Conservation (phyloP, 2,888 invertebrate species). For the Aphrophora alni region DNA sequence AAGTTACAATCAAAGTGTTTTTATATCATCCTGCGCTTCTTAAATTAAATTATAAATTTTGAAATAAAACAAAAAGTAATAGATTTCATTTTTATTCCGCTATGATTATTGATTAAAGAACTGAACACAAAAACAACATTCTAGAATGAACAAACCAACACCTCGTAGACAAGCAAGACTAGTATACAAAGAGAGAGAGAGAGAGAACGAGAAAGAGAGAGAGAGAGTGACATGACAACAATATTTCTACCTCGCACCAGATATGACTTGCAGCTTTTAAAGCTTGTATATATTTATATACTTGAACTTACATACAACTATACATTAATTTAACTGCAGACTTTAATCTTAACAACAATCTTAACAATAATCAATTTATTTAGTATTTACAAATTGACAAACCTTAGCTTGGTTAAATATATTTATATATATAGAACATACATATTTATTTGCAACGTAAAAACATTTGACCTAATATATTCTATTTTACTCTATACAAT, state of each 20-base stretch:
- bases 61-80: too few relatives aligned
- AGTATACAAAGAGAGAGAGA: not conserved
- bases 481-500: too few relatives aligned
- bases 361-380: not conserved
- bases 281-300: not conserved
- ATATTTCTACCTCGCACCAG: not conserved
- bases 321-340: slow-evolving; percentile 4
- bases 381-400: not conserved
- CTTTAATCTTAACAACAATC: not conserved
- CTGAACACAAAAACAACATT: not conserved
- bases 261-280: slow-evolving; percentile 2
- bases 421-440: not conserved
- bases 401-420: not conserved
- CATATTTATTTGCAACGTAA: too few relatives aligned
- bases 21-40: too few relatives aligned
- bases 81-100: too few relatives aligned
- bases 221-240: not conserved
- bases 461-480: too few relatives aligned
- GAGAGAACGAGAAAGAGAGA: not conserved
- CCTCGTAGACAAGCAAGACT: not conserved
- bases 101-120: too few relatives aligned
- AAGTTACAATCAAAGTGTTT: too few relatives aligned
- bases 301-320: not conserved
- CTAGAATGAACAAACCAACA: not conserved
- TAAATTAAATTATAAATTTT: too few relatives aligned